phyloP scores from a whole-genome alignment of 2,888 invertebrate genomes.

The Drosophila meridiana region DNA sequence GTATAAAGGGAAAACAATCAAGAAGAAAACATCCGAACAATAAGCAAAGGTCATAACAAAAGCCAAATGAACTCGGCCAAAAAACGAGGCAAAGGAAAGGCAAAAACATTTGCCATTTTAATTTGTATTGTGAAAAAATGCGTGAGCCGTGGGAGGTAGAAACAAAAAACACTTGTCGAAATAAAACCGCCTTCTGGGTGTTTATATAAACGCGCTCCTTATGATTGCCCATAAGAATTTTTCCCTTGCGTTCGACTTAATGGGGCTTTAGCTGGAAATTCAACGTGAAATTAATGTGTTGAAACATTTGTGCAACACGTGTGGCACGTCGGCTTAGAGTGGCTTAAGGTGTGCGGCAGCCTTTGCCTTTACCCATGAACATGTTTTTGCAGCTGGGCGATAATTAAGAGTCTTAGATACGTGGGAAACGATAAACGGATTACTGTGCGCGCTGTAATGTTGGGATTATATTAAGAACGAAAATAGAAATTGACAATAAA shows the following conservation, averaged over 20 bases:
- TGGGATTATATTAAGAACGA: neutral
- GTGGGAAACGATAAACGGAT: constrained; percentile 28
- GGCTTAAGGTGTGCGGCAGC: constrained; percentile 27
- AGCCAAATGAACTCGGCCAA: constrained; percentile 34
- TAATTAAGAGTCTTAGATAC: constrained; percentile 38
- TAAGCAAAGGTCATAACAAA: constrained; percentile 52
- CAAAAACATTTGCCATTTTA: constrained; percentile 52
- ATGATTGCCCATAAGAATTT: constrained; percentile 45
- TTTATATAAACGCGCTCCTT: constrained; percentile 43
- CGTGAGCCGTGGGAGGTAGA: neutral
- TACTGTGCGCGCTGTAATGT: constrained; percentile 12
- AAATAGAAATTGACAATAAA: constrained; percentile 7
- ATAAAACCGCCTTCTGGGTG: constrained; percentile 36
- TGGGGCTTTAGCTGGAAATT: constrained; percentile 39
- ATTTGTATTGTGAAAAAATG: constrained; percentile 52
- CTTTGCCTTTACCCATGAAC: neutral
- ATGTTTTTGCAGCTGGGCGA: constrained; percentile 9
- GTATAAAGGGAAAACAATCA: constrained; percentile 18
- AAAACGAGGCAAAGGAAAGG: neutral
- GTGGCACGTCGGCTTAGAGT: constrained; percentile 37
- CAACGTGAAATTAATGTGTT: constrained; percentile 36
- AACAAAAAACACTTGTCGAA: constrained; percentile 29
- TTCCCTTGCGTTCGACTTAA: constrained; percentile 40
- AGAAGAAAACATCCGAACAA: constrained; percentile 17
- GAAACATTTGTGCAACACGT: constrained; percentile 47